A percentile compares a stretch with the other conserved stretches of the same genome.
Evolutionary conservation across 1,140 invertebrate species (phyloP).

Genomic region (Drosophila willistoni): DNA sequence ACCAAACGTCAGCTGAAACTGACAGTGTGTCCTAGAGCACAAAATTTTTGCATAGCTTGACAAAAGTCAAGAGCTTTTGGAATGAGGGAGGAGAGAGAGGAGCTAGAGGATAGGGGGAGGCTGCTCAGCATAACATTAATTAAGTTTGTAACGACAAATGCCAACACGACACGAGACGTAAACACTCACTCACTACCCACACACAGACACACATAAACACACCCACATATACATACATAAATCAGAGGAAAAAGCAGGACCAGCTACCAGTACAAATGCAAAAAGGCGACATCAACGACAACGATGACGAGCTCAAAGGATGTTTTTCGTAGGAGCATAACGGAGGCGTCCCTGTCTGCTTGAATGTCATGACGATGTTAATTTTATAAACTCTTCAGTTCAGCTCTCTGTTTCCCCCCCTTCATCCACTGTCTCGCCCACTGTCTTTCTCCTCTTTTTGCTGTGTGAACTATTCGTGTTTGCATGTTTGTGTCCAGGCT

Average conservation of each 20-base stretch:
- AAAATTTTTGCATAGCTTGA: slow-evolving; percentile 47
- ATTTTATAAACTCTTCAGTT: slow-evolving; percentile 80
- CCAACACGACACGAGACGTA: slow-evolving; percentile 64
- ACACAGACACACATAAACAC: slow-evolving; percentile 11
- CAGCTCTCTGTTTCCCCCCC: slow-evolving; percentile 19
- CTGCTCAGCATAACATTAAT: slow-evolving; percentile 63
- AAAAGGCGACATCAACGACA: slow-evolving; percentile 39
- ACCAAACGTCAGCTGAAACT: slow-evolving; percentile 55
- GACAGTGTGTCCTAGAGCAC: slow-evolving; percentile 50
- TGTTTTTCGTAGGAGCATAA: slow-evolving; percentile 21
- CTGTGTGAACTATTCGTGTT: slow-evolving; percentile 42
- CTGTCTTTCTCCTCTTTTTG: not conserved
- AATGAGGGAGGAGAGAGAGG: not conserved
- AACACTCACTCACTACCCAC: slow-evolving; percentile 13
- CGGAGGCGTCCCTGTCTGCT: slow-evolving; percentile 31
- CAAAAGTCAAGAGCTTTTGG: slow-evolving; percentile 60
- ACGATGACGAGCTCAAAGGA: slow-evolving; percentile 53
- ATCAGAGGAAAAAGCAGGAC: slow-evolving; percentile 33
- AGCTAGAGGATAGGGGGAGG: not conserved
- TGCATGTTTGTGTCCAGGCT: slow-evolving; percentile 55
- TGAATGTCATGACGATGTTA: slow-evolving; percentile 76
- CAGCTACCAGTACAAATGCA: slow-evolving; percentile 49
- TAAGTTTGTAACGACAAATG: slow-evolving; percentile 75
- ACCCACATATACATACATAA: slow-evolving; percentile 37
- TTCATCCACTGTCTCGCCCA: not conserved